Percentiles rank a stretch among this genome's conserved stretches.
These are phyloP conservation scores for Aphelenchoides fujianensis DNA, from an alignment of 1,140 invertebrate genomes.

Conservation along the genomic window DNA sequence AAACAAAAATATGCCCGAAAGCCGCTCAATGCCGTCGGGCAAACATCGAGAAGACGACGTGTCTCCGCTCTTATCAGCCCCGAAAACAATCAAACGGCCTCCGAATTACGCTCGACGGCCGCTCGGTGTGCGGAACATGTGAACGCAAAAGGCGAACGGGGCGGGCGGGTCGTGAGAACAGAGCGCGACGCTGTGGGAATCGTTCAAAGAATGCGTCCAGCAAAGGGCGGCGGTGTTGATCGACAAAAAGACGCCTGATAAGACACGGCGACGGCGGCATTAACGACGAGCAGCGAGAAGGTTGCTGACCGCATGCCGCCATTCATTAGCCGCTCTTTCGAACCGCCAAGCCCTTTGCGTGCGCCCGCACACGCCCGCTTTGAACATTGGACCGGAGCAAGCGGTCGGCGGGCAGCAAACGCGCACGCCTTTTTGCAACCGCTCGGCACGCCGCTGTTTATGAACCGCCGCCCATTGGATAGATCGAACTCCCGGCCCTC, in stretches of 20 bases:
- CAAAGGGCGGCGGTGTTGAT: too few relatives aligned
- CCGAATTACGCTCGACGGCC: too few relatives aligned
- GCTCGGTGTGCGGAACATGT: not conserved
- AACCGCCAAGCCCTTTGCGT: too few relatives aligned
- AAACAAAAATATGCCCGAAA: too few relatives aligned
- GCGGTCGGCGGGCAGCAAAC: not conserved
- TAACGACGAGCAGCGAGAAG: too few relatives aligned
- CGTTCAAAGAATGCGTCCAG: slow-evolving; percentile 5
- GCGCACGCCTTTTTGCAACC: not conserved
- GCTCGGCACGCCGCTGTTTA: not conserved
- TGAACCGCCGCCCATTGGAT: too few relatives aligned
- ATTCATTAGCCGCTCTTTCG: too few relatives aligned
- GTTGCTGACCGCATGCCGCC: too few relatives aligned
- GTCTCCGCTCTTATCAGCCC: not conserved
- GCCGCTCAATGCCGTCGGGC: not conserved
- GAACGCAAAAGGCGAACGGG: not conserved
- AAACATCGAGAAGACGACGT: not conserved
- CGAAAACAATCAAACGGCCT: slow-evolving; percentile 5
- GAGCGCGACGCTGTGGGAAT: not conserved
- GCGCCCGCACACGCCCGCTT: too few relatives aligned
- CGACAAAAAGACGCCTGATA: too few relatives aligned
- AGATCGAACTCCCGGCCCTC: not conserved
- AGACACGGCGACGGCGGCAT: too few relatives aligned
- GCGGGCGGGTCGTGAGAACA: not conserved
- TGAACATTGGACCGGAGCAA: slow-evolving; percentile 2